Conservation (phyloP, 92 coral and sea anemone genomes). For the Hydrozoanthus gracilis region DNA sequence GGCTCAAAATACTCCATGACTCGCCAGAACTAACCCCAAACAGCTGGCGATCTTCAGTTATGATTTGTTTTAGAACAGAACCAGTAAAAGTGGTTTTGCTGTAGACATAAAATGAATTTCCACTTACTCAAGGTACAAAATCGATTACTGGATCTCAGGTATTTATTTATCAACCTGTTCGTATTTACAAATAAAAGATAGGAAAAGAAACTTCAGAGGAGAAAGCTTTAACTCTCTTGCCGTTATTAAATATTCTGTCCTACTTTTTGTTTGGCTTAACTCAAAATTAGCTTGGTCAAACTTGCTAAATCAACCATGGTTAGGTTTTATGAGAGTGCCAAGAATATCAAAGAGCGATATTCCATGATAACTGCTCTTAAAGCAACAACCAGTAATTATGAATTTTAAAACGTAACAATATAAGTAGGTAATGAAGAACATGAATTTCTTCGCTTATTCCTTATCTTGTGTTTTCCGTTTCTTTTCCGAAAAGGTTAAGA, state of each 20-base stretch:
- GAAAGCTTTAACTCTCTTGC: not conserved
- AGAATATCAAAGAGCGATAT: not conserved
- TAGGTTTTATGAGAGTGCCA: not conserved
- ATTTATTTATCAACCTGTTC: not conserved
- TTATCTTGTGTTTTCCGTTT: not conserved
- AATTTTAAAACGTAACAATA: slow-evolving; percentile 25
- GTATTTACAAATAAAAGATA: not conserved
- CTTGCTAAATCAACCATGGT: slow-evolving; percentile 15
- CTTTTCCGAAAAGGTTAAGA: not conserved
- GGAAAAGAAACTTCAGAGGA: not conserved
- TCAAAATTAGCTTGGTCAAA: not conserved
- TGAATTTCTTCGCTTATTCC: not conserved
- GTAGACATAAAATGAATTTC: not conserved
- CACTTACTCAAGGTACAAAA: slow-evolving; percentile 16
- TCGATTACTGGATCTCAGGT: not conserved
- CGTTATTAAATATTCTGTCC: not conserved
- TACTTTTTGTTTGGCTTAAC: not conserved
- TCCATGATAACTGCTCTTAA: slow-evolving; percentile 2
- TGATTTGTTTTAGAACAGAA: slow-evolving; percentile 1
- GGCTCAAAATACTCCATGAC: slow-evolving; percentile 16
- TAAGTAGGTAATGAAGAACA: not conserved
- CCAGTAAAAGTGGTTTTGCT: not conserved
- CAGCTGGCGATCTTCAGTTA: slow-evolving; percentile 1
- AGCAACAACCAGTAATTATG: slow-evolving; percentile 12
- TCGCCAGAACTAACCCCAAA: slow-evolving; percentile 1